A percentile compares a stretch with the other conserved stretches of the same genome.
Evolutionary conservation across 2,888 invertebrate genomes (phyloP).

Genomic region (Thysanoteuthis rhombus): DNA sequence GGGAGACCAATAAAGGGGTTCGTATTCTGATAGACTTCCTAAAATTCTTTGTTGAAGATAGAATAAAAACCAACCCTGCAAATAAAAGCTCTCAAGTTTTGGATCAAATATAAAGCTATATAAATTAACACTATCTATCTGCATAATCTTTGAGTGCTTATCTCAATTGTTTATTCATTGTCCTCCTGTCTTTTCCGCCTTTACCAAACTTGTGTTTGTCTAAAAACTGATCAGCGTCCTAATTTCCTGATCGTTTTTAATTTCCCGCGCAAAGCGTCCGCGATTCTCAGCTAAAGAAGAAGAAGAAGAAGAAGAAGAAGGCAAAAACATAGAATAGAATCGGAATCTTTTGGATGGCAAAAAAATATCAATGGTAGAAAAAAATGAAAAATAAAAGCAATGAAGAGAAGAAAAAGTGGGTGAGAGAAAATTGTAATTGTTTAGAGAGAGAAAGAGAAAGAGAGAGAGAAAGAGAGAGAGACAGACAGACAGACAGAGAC

Average conservation of each 20-base stretch:
- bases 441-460: not conserved
- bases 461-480: not conserved
- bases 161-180: not conserved
- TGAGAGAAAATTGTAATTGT: not conserved
- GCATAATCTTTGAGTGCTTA: not conserved
- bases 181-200: not conserved
- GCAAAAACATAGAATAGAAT: too few relatives aligned
- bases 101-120: too few relatives aligned
- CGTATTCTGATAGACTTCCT: too few relatives aligned
- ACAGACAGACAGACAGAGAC: too few relatives aligned
- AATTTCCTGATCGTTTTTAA: conserved; percentile 12
- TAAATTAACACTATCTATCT: not conserved
- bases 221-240: not conserved
- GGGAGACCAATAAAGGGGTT: too few relatives aligned
- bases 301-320: not conserved
- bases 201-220: not conserved
- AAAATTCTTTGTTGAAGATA: too few relatives aligned
- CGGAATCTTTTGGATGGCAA: not conserved
- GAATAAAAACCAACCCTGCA: too few relatives aligned
- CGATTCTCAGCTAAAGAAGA: not conserved
- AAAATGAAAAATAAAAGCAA: too few relatives aligned
- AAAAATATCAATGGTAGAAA: not conserved
- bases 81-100: too few relatives aligned
- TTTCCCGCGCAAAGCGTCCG: not conserved
- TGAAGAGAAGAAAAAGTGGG: not conserved